Base-by-base conservation (phyloP, 2,797 vertebrate genomes). In the Sebastes itinus region DNA sequence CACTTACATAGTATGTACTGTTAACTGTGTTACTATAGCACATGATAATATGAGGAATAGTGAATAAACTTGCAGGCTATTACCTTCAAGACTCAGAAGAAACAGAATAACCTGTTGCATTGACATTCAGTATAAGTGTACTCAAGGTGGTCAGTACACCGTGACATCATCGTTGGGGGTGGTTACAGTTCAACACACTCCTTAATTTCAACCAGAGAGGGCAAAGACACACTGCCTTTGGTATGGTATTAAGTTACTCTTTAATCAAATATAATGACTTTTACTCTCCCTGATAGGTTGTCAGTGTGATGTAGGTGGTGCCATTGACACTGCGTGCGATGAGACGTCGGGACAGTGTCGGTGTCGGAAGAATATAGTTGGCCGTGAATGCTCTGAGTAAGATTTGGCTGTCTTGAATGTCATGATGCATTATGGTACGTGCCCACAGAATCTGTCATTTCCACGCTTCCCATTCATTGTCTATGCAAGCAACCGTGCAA, bases 261-360 rank as follows among this genome's bases (percentile, higher is more conserved):
- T 77, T 33, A 27, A 59, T 74, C 4, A 55, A 28, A 22, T 56
- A 22, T 58, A 58, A 68, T 72, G 1, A 79, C 27, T 23, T 75
- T 27, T 38, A 28, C 61, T 71, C 78, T 85, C 6, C 20, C 46
- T 84, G 74, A 42, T 80, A 99, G 98, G 96, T 67, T 99, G 98
- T 84, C 88, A 35, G 55, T 99, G 98, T 83, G 97, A 98, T 68
- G 35, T 97, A 0, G 98, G 98, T 11, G 98, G 97, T 14, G 95
- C 97, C 1, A 12, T 95, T 7, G 94, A 80, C 79, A 85, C 58
- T 2, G 35, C 20, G 0, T 99, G 98, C 61, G 86, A 93, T 0
- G 92, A 95, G 56, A 71, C 52, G 11, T 94, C 16, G 0, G 97
- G 97, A 62, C 92, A 87, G 30, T 99, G 98, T 90, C 88, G 1